These are phyloP conservation scores for Centruroides sculpturatus DNA, from an alignment of 1,140 invertebrate species.

Conservation along the genomic window DNA sequence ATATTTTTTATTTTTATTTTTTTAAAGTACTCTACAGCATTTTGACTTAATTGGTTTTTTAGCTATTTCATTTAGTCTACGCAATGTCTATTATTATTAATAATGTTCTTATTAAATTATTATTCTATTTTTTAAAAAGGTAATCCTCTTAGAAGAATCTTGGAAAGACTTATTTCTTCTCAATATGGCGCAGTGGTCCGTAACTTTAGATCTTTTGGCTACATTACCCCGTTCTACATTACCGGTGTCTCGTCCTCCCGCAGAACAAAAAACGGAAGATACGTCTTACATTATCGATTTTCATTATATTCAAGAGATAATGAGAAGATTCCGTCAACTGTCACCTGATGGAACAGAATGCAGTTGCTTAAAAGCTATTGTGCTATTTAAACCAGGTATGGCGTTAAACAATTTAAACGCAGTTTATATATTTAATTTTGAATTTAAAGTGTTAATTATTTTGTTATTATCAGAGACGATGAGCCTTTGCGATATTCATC, in stretches of 20 bases:
- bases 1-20: no score
- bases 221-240: slow-evolving; percentile 30
- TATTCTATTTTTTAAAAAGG: slow-evolving; percentile 20
- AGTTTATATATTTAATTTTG: no score
- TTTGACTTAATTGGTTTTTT: no score
- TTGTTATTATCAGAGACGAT: slow-evolving; percentile 3
- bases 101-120: no score
- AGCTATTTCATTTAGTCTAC: no score
- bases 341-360: slow-evolving; percentile 72
- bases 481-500: slow-evolving; percentile 46
- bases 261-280: background rate
- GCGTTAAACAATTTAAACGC: no score
- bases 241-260: slow-evolving; percentile 2
- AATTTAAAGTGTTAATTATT: no score
- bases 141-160: slow-evolving; percentile 66
- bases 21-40: no score
- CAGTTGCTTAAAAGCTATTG: slow-evolving; percentile 67
- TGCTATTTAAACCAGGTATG: slow-evolving; percentile 60
- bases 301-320: slow-evolving; percentile 55
- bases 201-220: slow-evolving; percentile 53
- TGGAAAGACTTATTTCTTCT: slow-evolving; percentile 88
- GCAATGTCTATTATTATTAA: no score
- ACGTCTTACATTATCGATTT: slow-evolving; percentile 40
- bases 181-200: slow-evolving; percentile 69
- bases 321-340: slow-evolving; percentile 56